A percentile compares a stretch with the other conserved stretches of the same genome.
phyloP scores from a whole-genome alignment of 2,113 vertebrate genomes.

The Apteryx owenii region DNA sequence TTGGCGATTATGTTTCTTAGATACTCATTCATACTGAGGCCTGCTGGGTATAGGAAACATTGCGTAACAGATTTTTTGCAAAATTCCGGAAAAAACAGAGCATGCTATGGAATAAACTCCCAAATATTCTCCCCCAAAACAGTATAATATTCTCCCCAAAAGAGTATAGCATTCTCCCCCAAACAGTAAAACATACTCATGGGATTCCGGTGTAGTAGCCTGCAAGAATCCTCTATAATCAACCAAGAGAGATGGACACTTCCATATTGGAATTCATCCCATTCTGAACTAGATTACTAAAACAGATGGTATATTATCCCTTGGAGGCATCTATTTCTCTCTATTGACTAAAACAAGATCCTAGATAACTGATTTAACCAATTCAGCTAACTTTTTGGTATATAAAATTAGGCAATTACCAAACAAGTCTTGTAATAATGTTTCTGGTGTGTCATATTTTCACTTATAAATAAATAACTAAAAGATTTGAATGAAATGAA shows the following conservation, averaged over 20 bases:
- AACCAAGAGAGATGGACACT: neutral
- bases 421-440: neutral
- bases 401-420: neutral
- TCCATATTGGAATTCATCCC: neutral
- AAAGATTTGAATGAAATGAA: neutral
- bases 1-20: neutral
- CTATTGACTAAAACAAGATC: neutral
- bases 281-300: neutral
- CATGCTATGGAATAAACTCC: neutral
- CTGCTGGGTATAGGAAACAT: neutral
- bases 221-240: neutral
- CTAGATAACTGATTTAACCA: neutral
- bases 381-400: neutral
- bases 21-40: neutral
- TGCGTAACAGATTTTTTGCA: neutral
- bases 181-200: rapidly evolving
- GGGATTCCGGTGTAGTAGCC: neutral
- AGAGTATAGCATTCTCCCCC: neutral
- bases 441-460: neutral
- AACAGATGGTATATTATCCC: rapidly evolving
- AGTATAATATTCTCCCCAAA: neutral
- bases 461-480: neutral
- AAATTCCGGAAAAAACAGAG: neutral
- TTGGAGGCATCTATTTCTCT: neutral
- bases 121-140: neutral